phyloP scores from a whole-genome alignment of 1,140 invertebrate species.

The Drosophila pseudoananassae region DNA sequence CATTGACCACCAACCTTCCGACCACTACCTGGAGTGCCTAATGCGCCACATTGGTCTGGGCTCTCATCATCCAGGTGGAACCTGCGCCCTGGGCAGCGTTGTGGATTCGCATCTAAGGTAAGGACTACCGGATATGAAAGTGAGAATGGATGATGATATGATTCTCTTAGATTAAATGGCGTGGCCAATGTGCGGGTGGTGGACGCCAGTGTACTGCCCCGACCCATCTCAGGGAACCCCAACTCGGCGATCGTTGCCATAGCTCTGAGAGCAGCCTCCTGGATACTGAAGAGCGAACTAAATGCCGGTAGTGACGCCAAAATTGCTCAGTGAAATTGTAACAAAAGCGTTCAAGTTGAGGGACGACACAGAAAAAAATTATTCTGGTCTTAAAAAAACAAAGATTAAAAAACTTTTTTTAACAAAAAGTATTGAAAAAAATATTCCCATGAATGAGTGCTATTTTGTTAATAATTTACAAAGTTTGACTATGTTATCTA shows the following conservation, averaged over 20 bases:
- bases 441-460: too few relatives aligned
- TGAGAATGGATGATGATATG: neutral
- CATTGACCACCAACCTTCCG: slow-evolving; percentile 78
- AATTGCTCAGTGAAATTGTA: slow-evolving; percentile 16
- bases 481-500: too few relatives aligned
- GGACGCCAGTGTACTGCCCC: slow-evolving; percentile 90
- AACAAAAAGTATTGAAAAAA: too few relatives aligned
- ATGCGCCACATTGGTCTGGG: slow-evolving; percentile 87
- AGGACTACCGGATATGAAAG: neutral
- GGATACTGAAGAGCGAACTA: slow-evolving; percentile 84
- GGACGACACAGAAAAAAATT: slow-evolving; percentile 6
- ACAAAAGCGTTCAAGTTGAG: slow-evolving; percentile 16
- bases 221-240: slow-evolving; percentile 88
- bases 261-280: slow-evolving; percentile 87
- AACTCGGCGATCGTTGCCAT: slow-evolving; percentile 88
- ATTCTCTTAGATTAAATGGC: slow-evolving; percentile 86
- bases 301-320: slow-evolving; percentile 15
- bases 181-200: slow-evolving; percentile 87
- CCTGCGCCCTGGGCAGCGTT: slow-evolving; percentile 86
- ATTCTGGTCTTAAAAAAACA: neutral
- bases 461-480: neutral
- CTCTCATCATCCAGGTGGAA: slow-evolving; percentile 89
- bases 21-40: slow-evolving; percentile 88
- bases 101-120: slow-evolving; percentile 68
- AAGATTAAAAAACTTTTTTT: neutral